These are phyloP conservation scores for Lepidurus arcticus DNA, from an alignment of 1,140 invertebrate genomes.

Conservation along the genomic window DNA sequence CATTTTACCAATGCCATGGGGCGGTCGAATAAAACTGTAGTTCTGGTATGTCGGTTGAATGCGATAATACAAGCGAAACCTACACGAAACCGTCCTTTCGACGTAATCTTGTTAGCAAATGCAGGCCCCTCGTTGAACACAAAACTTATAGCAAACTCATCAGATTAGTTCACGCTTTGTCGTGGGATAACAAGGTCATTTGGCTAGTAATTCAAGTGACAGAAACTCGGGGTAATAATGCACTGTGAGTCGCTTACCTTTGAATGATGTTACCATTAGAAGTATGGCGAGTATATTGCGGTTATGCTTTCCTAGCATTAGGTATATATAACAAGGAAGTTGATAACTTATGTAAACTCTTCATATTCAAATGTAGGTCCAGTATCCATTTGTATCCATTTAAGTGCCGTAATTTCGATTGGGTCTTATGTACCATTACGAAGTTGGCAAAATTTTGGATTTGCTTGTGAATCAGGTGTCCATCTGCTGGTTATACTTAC, in stretches of 20 bases:
- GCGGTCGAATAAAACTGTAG: too few species aligned
- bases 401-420: not conserved
- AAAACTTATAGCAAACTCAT: not conserved
- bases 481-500: constrained; percentile 1
- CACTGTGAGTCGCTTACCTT: too few species aligned
- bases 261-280: not conserved
- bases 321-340: not conserved
- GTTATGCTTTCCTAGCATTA: not conserved
- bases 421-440: not conserved
- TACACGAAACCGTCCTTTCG: not conserved
- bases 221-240: too few species aligned
- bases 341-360: not conserved
- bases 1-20: too few species aligned
- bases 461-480: not conserved
- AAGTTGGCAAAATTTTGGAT: not conserved
- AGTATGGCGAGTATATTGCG: not conserved
- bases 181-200: not conserved
- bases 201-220: not conserved
- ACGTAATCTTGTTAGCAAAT: not conserved
- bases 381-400: not conserved
- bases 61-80: not conserved
- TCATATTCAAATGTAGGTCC: not conserved
- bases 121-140: not conserved
- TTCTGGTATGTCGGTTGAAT: not conserved
- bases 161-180: not conserved